A percentile compares a stretch with the other conserved stretches of the same genome.
Conservation (phyloP, 2,113 vertebrate genomes). For the Diphyllodes magnificus region DNA sequence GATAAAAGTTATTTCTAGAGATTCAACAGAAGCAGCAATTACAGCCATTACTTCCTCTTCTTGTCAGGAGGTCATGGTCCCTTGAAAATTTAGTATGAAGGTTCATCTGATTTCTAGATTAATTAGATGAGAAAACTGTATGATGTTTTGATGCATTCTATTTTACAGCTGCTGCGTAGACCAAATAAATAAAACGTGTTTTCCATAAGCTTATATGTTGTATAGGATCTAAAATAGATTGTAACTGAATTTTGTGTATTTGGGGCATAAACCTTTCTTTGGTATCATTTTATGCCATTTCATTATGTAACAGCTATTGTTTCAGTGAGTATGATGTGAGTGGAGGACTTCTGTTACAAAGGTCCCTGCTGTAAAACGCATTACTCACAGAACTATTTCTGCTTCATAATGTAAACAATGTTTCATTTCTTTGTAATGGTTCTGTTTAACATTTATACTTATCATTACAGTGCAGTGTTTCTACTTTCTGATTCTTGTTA, state of each 20-base stretch:
- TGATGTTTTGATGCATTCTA: background rate
- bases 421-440: background rate
- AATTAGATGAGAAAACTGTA: background rate
- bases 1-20: background rate
- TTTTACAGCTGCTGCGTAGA: background rate
- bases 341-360: background rate
- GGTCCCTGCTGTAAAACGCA: background rate
- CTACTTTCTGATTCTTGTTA: background rate
- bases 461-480: background rate
- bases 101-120: background rate
- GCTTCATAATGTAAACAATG: background rate
- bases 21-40: background rate
- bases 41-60: background rate
- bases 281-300: background rate
- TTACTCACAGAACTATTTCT: background rate
- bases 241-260: background rate
- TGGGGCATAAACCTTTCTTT: background rate
- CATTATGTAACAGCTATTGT: background rate
- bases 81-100: background rate
- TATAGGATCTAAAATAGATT: background rate
- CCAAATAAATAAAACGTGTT: background rate
- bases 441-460: background rate
- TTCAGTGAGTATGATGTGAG: background rate
- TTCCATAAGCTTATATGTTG: background rate
- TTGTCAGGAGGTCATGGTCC: background rate